Conservation (phyloP, 2,888 invertebrate genomes). For the Digitonthophagus gazella region DNA sequence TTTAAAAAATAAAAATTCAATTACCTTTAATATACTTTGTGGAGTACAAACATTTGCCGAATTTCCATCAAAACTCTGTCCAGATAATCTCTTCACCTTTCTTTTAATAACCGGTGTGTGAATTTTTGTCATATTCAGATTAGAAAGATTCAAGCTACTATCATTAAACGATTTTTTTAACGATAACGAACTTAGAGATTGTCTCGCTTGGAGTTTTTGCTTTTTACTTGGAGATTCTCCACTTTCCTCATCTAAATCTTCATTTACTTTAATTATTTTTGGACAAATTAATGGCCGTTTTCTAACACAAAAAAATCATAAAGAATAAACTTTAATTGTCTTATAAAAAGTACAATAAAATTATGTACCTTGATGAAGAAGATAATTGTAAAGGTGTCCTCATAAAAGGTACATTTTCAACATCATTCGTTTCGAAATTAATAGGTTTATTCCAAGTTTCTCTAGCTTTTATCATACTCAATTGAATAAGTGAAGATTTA, state of each 20-base stretch:
- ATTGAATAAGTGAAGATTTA: constrained; percentile 52
- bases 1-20: background rate
- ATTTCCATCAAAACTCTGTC: constrained; percentile 24
- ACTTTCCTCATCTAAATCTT: constrained; percentile 26
- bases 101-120: constrained; percentile 59
- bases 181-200: constrained; percentile 20
- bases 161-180: background rate
- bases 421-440: constrained; percentile 43
- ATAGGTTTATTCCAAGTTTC: constrained; percentile 51
- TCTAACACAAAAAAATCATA: constrained; percentile 22
- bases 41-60: constrained; percentile 53
- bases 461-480: constrained; percentile 53
- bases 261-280: constrained; percentile 29
- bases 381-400: constrained; percentile 55
- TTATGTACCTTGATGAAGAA: constrained; percentile 35
- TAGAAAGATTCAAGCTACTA: constrained; percentile 4
- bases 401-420: constrained; percentile 62
- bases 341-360: background rate
- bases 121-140: constrained; percentile 42
- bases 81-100: constrained; percentile 39
- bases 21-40: constrained; percentile 67
- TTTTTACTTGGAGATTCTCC: constrained; percentile 34
- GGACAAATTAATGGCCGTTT: constrained; percentile 33
- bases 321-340: background rate
- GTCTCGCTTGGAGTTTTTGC: constrained; percentile 30